Evolutionary conservation across 2,113 vertebrate species (phyloP).

Genomic region (Ailurus styani): DNA sequence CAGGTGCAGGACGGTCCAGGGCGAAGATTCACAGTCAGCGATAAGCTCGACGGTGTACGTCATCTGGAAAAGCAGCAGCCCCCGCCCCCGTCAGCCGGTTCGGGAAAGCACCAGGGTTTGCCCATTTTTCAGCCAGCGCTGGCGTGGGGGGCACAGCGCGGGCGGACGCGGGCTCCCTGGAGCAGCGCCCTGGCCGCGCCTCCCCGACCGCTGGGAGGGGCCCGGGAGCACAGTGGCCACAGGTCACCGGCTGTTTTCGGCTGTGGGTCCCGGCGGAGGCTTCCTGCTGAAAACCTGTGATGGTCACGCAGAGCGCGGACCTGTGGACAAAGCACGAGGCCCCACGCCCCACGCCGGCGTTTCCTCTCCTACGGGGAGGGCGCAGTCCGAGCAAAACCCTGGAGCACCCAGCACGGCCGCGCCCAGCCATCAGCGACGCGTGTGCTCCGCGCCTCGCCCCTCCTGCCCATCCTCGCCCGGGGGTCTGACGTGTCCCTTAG

Average conservation of each 20-base stretch:
- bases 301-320: neutral
- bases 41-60: too few species aligned
- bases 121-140: neutral
- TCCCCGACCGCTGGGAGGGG: neutral
- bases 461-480: accelerated
- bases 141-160: neutral
- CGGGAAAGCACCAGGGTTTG: accelerated
- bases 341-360: accelerated
- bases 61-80: neutral
- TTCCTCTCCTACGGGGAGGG: accelerated
- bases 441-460: neutral
- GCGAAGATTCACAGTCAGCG: neutral
- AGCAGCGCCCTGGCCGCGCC: neutral
- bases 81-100: neutral
- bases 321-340: neutral
- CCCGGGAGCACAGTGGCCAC: accelerated
- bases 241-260: neutral
- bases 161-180: accelerated
- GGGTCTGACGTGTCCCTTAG: neutral
- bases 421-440: accelerated
- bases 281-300: neutral
- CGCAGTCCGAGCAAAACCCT: neutral
- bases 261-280: accelerated
- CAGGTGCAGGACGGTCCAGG: accelerated
- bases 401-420: accelerated